Evolutionary conservation across 92 coral and sea anemone genomes (phyloP).

Genomic region (Ricordea florida): DNA sequence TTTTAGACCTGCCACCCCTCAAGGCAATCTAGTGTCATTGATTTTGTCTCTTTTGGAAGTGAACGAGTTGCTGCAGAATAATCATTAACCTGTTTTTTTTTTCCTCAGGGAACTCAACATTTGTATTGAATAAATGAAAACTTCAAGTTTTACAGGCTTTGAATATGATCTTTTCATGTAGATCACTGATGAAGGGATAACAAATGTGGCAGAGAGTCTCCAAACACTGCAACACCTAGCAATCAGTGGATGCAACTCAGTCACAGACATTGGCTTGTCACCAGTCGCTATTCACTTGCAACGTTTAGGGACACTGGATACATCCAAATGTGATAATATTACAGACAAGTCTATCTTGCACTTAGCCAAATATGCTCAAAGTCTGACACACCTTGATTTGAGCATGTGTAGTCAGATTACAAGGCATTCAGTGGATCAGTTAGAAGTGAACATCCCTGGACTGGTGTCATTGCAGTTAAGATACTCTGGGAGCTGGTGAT

Average conservation of each 20-base stretch:
- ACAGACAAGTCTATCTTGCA: slow-evolving; percentile 57
- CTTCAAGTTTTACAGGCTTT: no score
- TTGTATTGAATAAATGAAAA: no score
- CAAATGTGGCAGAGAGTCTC: slow-evolving; percentile 49
- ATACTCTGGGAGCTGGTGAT: slow-evolving; percentile 74
- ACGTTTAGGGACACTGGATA: slow-evolving; percentile 61
- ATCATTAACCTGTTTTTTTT: no score
- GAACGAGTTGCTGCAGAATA: background rate
- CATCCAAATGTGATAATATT: slow-evolving; percentile 82
- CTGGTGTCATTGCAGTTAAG: slow-evolving; percentile 77
- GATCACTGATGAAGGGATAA: slow-evolving; percentile 71
- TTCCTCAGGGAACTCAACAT: no score
- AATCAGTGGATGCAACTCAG: slow-evolving; percentile 67
- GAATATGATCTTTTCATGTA: slow-evolving; percentile 15
- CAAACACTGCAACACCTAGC: slow-evolving; percentile 55
- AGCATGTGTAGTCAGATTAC: slow-evolving; percentile 91
- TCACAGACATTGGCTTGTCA: slow-evolving; percentile 70
- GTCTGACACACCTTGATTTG: slow-evolving; percentile 72
- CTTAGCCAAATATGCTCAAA: slow-evolving; percentile 59
- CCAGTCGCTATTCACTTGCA: slow-evolving; percentile 61
- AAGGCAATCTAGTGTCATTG: background rate
- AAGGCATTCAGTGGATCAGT: slow-evolving; percentile 59
- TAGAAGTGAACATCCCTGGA: slow-evolving; percentile 71
- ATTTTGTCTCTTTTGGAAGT: background rate
- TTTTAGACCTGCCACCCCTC: no score